phyloP scores from a whole-genome alignment of 2,797 vertebrate genomes.

The Liparis tanakae region DNA sequence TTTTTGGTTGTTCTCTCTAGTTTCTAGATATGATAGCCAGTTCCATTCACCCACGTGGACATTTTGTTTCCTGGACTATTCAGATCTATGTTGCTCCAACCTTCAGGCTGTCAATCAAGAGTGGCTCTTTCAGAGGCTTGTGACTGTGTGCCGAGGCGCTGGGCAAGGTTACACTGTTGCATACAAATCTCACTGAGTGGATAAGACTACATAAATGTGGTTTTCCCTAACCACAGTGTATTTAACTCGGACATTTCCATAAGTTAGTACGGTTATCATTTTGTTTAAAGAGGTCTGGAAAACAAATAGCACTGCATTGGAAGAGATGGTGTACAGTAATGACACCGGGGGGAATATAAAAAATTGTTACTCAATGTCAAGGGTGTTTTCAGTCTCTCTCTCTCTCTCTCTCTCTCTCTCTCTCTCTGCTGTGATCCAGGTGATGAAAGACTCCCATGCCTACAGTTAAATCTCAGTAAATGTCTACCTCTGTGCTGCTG shows the following conservation, averaged over 20 bases:
- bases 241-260: conserved; percentile 16
- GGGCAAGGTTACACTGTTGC: not conserved
- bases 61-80: conserved; percentile 2
- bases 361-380: conserved; percentile 40
- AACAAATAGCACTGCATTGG: conserved; percentile 23
- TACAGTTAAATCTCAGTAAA: conserved; percentile 63
- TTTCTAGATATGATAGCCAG: conserved; percentile 9
- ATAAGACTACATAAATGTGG: conserved; percentile 1
- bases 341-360: conserved; percentile 33
- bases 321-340: conserved; percentile 20
- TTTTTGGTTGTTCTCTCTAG: not conserved
- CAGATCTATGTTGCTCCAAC: not conserved
- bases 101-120: conserved; percentile 23
- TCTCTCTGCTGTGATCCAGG: conserved; percentile 29
- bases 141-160: not conserved
- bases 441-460: conserved; percentile 65
- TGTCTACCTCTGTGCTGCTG: conserved; percentile 52
- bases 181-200: conserved; percentile 26
- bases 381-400: conserved; percentile 28
- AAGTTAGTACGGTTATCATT: conserved; percentile 39
- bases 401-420: not conserved
- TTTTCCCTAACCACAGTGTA: not conserved
- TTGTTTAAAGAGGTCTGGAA: conserved; percentile 25
- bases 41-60: conserved; percentile 11
- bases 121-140: not conserved